Evolutionary conservation across 2,113 vertebrate species (phyloP).

Genomic region (Notarius lentiginosus): DNA sequence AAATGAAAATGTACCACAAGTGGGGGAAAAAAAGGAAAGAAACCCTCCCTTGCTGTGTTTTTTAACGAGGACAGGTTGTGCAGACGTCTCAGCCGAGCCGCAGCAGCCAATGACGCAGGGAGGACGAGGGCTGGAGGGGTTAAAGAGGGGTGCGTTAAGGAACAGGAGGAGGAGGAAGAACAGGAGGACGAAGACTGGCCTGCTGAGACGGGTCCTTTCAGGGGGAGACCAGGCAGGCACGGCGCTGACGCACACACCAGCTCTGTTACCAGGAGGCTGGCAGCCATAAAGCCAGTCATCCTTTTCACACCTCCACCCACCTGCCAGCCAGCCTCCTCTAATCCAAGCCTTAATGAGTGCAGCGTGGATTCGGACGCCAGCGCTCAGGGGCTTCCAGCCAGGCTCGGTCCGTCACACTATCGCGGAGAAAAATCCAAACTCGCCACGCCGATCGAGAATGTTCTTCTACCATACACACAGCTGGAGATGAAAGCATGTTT

Average conservation of each 20-base stretch:
- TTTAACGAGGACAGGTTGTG: slow-evolving; percentile 43
- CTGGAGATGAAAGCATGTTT: neutral
- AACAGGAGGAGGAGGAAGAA: slow-evolving; percentile 6
- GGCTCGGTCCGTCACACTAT: slow-evolving; percentile 12
- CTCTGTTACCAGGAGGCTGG: slow-evolving; percentile 52
- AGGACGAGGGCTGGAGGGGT: slow-evolving; percentile 8
- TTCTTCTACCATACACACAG: neutral
- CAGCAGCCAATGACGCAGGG: slow-evolving; percentile 52
- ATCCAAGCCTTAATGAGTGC: slow-evolving; percentile 54
- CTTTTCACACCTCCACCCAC: slow-evolving; percentile 47
- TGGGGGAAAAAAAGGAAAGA: too few relatives aligned
- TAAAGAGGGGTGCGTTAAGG: slow-evolving; percentile 1
- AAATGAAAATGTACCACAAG: neutral
- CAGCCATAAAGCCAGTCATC: slow-evolving; percentile 55
- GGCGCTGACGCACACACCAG: slow-evolving; percentile 41
- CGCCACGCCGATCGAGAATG: neutral
- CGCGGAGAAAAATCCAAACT: neutral
- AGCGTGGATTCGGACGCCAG: slow-evolving; percentile 24
- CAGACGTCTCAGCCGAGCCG: slow-evolving; percentile 32
- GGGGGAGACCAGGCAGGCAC: slow-evolving; percentile 29
- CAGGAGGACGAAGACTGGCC: slow-evolving; percentile 30
- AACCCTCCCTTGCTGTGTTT: neutral
- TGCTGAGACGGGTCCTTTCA: slow-evolving; percentile 38
- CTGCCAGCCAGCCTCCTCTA: slow-evolving; percentile 48
- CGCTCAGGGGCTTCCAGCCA: slow-evolving; percentile 24